Conservation (phyloP, 2,888 invertebrate species). For the Limenitis arthemis region DNA sequence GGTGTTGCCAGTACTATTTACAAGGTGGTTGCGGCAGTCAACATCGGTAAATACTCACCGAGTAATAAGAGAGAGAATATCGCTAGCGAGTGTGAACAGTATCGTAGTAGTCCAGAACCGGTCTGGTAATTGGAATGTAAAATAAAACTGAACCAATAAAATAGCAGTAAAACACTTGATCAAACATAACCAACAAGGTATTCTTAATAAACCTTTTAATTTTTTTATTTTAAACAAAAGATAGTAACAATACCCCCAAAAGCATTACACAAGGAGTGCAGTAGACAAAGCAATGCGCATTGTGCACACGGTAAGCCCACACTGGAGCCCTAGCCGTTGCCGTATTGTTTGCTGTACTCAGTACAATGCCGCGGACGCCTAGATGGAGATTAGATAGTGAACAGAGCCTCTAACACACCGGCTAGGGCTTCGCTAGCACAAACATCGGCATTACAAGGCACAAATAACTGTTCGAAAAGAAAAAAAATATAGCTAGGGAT, state of each 20-base stretch:
- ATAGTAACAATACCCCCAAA: neutral
- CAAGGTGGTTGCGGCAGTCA: too few species aligned
- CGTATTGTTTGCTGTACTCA: conserved; percentile 7
- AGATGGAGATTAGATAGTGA: conserved; percentile 28
- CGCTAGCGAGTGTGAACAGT: neutral
- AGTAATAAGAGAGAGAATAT: too few species aligned
- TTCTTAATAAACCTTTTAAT: conserved; percentile 1
- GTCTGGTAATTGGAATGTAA: conserved; percentile 32
- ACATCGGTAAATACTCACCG: too few species aligned
- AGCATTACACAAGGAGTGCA: neutral
- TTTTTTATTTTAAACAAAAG: neutral
- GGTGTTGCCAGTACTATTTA: too few species aligned
- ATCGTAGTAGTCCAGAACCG: conserved; percentile 16
- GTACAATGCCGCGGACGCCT: conserved; percentile 8
- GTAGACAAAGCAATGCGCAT: neutral
- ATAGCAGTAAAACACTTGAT: conserved; percentile 34
- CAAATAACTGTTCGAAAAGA: too few species aligned
- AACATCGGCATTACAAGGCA: neutral
- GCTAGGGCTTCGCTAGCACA: conserved; percentile 3
- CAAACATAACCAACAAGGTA: conserved; percentile 36
- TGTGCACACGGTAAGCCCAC: neutral
- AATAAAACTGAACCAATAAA: conserved; percentile 32
- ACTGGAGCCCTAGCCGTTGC: neutral
- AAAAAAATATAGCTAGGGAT: too few species aligned
- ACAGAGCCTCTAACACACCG: conserved; percentile 6